Evolutionary conservation across 2,888 invertebrate genomes (phyloP), one percentile per base, ranked within the genome.

Genomic region (Meganola albula): DNA sequence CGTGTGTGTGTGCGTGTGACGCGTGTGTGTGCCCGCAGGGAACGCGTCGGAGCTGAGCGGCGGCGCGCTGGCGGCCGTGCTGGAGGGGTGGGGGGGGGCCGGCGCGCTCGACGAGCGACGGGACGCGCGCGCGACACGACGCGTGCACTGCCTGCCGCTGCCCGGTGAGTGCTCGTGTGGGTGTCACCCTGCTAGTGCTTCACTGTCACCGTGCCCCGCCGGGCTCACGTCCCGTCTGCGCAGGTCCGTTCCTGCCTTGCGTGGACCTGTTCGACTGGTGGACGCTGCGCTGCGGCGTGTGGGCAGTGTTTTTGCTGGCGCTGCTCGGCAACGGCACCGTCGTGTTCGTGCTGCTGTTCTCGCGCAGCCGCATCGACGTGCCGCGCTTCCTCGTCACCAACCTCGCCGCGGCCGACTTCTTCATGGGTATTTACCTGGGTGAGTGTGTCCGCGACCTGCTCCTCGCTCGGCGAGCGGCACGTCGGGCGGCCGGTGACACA

Each of bases 211-310:
- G 13, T 4, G 4, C 11, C 7, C n/a, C 10, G n/a, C 26, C 25
- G 2, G 12, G 7, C 2, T 6, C 35, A 25, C 9, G 36, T 16
- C 16, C 20, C 37, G 34, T 30, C 26, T 21, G 18, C 26, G 25
- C 75, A 92, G 96, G 95, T 12, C 97, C 98, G 2, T 98, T 98
- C 83, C 87, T 97, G 63, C 98, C 98, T 3, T 98, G 98, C 74
- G 93, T 95, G 65, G 98, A 98, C 75, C 88, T 98, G 33, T 98
- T 98, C 75, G 97, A 97, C 69, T 98, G 97, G 97, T 98, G 98
- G 98, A 96, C 97, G 3, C 83, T 98, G 54, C 90, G 97, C 23
- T 98, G 97, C 71, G 97, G 98, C 10, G 97, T 98, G 29, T 99
- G 99, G 98, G 92, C 97, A 9, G 97, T 99, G 24, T 98, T 98